phyloP scores from a whole-genome alignment of 2,797 vertebrate species.

The Karalla daura region DNA sequence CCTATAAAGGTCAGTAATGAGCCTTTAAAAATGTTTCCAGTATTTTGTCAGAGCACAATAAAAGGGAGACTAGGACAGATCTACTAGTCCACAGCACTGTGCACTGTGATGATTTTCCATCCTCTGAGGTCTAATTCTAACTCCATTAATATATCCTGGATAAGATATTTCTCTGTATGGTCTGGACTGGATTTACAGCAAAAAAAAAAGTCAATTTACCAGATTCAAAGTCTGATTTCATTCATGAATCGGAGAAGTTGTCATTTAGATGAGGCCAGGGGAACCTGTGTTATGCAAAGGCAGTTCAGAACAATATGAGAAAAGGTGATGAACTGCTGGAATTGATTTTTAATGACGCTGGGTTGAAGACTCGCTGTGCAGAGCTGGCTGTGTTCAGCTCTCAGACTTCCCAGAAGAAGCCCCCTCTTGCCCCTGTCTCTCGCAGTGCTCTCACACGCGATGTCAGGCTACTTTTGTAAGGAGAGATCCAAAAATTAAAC shows the following conservation, averaged over 20 bases:
- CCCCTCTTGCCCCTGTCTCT: too few relatives aligned
- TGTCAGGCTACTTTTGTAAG: slow-evolving; percentile 14
- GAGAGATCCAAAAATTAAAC: slow-evolving; percentile 23
- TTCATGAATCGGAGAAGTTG: slow-evolving; percentile 36
- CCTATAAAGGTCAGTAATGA: too few relatives aligned
- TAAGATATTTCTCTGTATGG: slow-evolving; percentile 45
- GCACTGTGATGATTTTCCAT: slow-evolving; percentile 46
- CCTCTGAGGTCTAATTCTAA: slow-evolving; percentile 32
- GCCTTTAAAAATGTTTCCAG: too few relatives aligned
- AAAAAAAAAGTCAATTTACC: slow-evolving; percentile 42
- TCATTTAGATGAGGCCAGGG: slow-evolving; percentile 35
- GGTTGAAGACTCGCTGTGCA: slow-evolving; percentile 33
- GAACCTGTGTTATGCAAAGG: slow-evolving; percentile 36
- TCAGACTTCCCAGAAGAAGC: slow-evolving; percentile 3
- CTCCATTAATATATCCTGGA: slow-evolving; percentile 36
- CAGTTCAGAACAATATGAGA: slow-evolving; percentile 33
- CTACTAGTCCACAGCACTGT: too few relatives aligned
- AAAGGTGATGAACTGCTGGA: slow-evolving; percentile 19
- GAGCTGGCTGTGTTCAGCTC: slow-evolving; percentile 4
- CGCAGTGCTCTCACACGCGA: neutral
- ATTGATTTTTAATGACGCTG: slow-evolving; percentile 35
- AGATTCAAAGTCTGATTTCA: slow-evolving; percentile 47
- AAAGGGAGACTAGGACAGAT: too few relatives aligned
- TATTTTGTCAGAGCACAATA: too few relatives aligned
- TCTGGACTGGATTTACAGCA: slow-evolving; percentile 45